Conservation (phyloP, 2,113 vertebrate species). For the Psilopogon haemacephalus region DNA sequence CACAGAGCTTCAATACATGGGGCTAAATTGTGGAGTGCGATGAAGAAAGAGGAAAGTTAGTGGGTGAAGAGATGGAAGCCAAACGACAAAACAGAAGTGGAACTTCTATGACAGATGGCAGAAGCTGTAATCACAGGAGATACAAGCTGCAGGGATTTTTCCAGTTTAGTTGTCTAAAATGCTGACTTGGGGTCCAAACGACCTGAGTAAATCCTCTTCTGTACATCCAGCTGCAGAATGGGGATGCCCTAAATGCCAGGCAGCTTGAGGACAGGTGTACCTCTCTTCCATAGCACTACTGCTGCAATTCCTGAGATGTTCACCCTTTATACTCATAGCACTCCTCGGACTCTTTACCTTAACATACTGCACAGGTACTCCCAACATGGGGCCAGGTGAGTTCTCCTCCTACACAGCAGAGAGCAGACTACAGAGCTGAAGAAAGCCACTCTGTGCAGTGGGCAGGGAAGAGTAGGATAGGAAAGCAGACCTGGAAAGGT, state of each 20-base stretch:
- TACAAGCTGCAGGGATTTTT: background rate
- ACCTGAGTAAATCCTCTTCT: background rate
- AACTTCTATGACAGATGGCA: background rate
- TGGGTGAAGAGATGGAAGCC: background rate
- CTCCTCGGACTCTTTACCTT: background rate
- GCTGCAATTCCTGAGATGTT: background rate
- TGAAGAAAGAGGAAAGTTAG: background rate
- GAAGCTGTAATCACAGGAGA: background rate
- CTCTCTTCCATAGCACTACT: background rate
- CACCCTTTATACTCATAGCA: background rate
- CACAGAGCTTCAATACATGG: background rate
- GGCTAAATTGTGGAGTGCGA: background rate
- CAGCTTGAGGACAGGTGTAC: background rate
- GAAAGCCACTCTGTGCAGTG: background rate
- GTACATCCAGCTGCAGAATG: background rate
- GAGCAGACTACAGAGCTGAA: background rate
- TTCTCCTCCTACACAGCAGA: background rate
- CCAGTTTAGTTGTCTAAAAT: background rate
- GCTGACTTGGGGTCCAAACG: background rate
- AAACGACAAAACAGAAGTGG: background rate
- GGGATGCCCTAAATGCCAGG: background rate
- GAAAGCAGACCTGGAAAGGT: background rate
- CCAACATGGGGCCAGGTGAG: background rate
- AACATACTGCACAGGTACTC: background rate
- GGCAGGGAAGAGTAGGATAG: fast-evolving